Base-by-base conservation (phyloP, 2,113 vertebrate species). In the Rhegmatorhina hoffmannsi region DNA sequence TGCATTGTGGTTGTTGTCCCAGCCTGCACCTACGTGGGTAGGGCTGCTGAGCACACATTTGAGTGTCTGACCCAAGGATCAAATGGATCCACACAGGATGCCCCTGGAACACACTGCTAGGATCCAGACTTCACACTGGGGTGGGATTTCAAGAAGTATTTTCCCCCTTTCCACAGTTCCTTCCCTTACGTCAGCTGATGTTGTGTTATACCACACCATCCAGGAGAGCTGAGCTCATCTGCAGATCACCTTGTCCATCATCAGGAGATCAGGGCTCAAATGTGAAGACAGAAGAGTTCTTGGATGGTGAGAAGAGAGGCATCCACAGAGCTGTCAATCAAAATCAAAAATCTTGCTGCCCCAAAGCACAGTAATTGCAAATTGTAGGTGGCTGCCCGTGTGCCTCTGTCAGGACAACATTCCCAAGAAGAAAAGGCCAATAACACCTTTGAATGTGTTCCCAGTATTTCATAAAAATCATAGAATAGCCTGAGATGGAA, bases 351-450 rank as follows among this genome's bases (percentile, higher is more conserved):
- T 2, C 36, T 20, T 6, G 3, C 44, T 13, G 0, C 11, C 40
- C 40, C 33, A 38, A 64, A 82, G 47, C 25, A 21, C 7, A 50
- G 6, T 2, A 55, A 31, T 2, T 38, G 33, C 17, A 11, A 69
- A 4, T 6, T 40, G 4, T 23, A 17, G 24, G 31, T 43, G 13
- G 12, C 38, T 89, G 62, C 24, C 34, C 26, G 9, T 7, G 36
- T 49, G 34, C 49, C 19, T 79, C 31, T 38, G 24, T 34, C 50
- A 78, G 64, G 19, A 59, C 5, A 15, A 19, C 0, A 0, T 1
- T 69, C 50, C 43, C 29, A 11, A 67, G 47, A 66, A 34, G 19
- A 56, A n/a, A 74, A 73, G 13, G 28, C 17, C 44, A 29, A 4
- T 2, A 25, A 40, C 38, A 24, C 7, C 46, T 78, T 16, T 17